Evolutionary conservation across 2,113 vertebrate species (phyloP).

Genomic region (Tragelaphus imberbis): DNA sequence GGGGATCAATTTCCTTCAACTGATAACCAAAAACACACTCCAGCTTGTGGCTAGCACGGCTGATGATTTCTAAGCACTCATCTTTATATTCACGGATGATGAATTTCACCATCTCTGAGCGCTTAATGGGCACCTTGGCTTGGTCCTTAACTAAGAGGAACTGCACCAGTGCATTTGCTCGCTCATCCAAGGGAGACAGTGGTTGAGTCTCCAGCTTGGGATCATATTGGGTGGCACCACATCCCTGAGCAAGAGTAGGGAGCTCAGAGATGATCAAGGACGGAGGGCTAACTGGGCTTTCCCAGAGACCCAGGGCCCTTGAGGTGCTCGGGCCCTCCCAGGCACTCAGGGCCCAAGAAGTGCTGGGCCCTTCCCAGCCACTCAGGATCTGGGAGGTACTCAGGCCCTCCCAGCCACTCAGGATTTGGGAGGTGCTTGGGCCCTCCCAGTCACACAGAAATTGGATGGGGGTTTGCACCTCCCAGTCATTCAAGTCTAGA

Average conservation of each 20-base stretch:
- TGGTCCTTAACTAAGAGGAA: constrained; percentile 90
- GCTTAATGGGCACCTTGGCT: constrained; percentile 86
- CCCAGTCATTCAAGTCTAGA: constrained; percentile 36
- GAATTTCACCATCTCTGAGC: constrained; percentile 82
- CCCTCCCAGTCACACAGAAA: constrained; percentile 22
- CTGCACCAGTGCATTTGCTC: constrained; percentile 86
- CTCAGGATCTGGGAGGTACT: background rate
- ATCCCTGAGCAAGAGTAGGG: background rate
- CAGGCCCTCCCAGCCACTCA: constrained; percentile 22
- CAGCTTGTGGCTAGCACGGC: constrained; percentile 72
- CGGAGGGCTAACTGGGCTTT: background rate
- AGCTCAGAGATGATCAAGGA: background rate
- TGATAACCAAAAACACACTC: constrained; percentile 88
- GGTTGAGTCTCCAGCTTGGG: background rate
- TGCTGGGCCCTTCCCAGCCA: constrained; percentile 39
- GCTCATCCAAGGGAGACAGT: constrained; percentile 37
- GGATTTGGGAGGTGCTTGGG: background rate
- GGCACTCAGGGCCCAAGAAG: constrained; percentile 52
- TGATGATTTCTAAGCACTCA: constrained; percentile 81
- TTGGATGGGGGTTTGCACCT: background rate
- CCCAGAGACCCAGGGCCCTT: background rate
- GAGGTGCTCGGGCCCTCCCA: constrained; percentile 43
- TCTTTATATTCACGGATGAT: constrained; percentile 85
- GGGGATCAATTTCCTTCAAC: constrained; percentile 85
- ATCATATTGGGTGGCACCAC: background rate